Evolutionary conservation across 1,140 invertebrate species (phyloP).

Genomic region (Drosophila repletoides): DNA sequence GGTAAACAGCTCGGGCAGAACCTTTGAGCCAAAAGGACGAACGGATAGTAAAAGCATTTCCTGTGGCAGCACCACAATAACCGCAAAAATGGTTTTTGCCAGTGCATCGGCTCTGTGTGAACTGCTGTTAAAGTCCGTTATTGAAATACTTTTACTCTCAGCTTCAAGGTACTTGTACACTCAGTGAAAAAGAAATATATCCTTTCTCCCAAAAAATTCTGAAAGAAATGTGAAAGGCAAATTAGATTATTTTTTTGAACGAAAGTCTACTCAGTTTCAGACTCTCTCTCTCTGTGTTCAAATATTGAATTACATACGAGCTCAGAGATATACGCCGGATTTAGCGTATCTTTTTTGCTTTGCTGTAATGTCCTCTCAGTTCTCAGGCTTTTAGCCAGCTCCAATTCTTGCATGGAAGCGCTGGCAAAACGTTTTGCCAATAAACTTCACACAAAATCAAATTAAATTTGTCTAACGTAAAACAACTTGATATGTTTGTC

Average conservation of each 20-base stretch:
- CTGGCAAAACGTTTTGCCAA: slow-evolving; percentile 73
- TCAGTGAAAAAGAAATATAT: no score
- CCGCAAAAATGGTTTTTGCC: slow-evolving; percentile 66
- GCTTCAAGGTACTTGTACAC: slow-evolving; percentile 13
- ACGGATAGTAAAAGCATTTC: slow-evolving; percentile 58
- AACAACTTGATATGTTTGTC: slow-evolving; percentile 73
- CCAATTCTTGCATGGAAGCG: neutral
- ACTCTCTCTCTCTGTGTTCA: no score
- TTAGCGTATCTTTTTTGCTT: slow-evolving; percentile 1
- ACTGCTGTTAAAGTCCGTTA: slow-evolving; percentile 2
- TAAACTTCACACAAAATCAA: slow-evolving; percentile 81
- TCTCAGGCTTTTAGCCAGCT: no score
- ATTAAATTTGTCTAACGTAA: slow-evolving; percentile 81
- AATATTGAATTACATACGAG: slow-evolving; percentile 46
- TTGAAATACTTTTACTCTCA: slow-evolving; percentile 33
- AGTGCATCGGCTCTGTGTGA: slow-evolving; percentile 14
- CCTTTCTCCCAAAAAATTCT: no score
- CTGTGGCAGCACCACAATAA: slow-evolving; percentile 50
- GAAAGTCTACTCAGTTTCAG: no score
- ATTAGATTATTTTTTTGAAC: no score
- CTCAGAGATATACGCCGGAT: slow-evolving; percentile 53
- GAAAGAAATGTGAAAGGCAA: no score
- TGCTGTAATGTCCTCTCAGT: neutral
- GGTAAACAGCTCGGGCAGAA: slow-evolving; percentile 39
- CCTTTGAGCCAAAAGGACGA: slow-evolving; percentile 40